Conservation (phyloP, 2,797 vertebrate genomes). For the Rhinichthys osculus region DNA sequence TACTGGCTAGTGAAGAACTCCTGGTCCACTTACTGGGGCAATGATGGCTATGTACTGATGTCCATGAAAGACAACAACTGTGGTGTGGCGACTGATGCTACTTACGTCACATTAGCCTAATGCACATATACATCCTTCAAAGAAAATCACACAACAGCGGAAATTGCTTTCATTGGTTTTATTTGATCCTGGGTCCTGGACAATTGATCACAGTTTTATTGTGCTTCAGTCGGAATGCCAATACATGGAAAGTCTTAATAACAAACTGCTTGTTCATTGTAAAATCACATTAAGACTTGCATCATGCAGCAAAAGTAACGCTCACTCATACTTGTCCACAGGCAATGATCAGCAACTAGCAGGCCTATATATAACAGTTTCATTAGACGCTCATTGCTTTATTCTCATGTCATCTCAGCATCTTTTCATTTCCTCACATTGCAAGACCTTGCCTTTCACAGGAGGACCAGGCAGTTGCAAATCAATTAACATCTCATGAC, state of each 20-base stretch:
- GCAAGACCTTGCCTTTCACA: not conserved
- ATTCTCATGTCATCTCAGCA: not conserved
- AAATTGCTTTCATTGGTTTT: slow-evolving; percentile 2
- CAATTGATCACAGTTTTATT: slow-evolving; percentile 33
- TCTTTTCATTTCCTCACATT: not conserved
- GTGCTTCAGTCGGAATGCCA: slow-evolving; percentile 11
- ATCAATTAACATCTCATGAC: not conserved
- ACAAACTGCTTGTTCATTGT: slow-evolving; percentile 20
- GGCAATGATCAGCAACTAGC: slow-evolving; percentile 3
- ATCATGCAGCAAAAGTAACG: slow-evolving; percentile 21
- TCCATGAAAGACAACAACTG: slow-evolving; percentile 89
- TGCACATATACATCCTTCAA: not conserved
- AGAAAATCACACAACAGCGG: not conserved
- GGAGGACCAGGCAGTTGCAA: not conserved
- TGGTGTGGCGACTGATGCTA: slow-evolving; percentile 83
- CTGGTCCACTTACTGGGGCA: slow-evolving; percentile 89
- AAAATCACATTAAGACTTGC: not conserved
- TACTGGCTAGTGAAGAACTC: slow-evolving; percentile 89
- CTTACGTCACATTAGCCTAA: slow-evolving; percentile 82
- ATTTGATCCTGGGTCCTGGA: slow-evolving; percentile 6
- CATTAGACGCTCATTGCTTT: not conserved
- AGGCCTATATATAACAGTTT: not conserved
- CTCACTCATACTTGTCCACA: not conserved
- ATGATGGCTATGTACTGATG: slow-evolving; percentile 86
- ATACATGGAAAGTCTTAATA: slow-evolving; percentile 27